phyloP scores from a whole-genome alignment of 2,888 invertebrate genomes.

The Cotesia congregata region DNA sequence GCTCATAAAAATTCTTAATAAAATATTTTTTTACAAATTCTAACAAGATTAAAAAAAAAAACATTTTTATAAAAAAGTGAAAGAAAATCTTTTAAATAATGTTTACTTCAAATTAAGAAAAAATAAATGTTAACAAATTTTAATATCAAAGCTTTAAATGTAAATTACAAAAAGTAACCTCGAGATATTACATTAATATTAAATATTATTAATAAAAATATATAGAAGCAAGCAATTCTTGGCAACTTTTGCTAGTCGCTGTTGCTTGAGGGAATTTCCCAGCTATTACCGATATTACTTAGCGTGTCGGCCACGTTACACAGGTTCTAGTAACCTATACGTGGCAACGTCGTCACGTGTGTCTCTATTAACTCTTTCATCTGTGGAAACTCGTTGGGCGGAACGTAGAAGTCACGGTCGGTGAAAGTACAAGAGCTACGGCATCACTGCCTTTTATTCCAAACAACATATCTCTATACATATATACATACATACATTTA shows the following conservation, averaged over 20 bases:
- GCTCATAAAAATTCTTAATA: too few species aligned
- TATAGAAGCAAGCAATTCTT: background rate
- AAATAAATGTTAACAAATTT: too few species aligned
- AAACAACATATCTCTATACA: background rate
- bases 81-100: too few species aligned
- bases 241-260: background rate
- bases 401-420: constrained; percentile 66
- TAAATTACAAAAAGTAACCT: too few species aligned
- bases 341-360: constrained; percentile 59
- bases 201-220: too few species aligned
- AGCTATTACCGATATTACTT: constrained; percentile 18
- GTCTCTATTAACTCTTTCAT: constrained; percentile 61
- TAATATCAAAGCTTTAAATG: too few species aligned
- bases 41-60: too few species aligned
- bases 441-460: constrained; percentile 37
- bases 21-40: too few species aligned
- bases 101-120: too few species aligned
- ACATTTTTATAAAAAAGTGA: too few species aligned
- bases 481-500: background rate
- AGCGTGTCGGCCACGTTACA: constrained; percentile 15
- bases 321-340: constrained; percentile 54
- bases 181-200: background rate
- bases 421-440: constrained; percentile 61
- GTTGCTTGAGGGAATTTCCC: constrained; percentile 4
- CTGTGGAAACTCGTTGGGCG: constrained; percentile 58